Evolutionary conservation across 2,113 vertebrate species (phyloP), one percentile per base, ranked within the genome.

Genomic region (Monopterus albus): DNA sequence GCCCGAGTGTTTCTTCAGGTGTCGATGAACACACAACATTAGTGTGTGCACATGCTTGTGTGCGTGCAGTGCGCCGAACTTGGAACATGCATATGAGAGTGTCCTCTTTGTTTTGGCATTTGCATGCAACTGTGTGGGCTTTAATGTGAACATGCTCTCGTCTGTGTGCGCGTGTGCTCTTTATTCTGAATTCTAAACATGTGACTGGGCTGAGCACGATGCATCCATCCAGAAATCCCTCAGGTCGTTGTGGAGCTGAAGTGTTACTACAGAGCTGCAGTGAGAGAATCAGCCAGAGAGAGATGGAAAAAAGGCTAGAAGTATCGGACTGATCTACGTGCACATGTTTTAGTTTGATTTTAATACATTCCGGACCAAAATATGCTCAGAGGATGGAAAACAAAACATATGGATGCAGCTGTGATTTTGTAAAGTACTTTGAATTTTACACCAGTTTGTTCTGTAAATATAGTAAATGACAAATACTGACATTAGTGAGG

Each of bases 161-260:
- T 78, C 23, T 53, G 12, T 40, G 50, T 43, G 45, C 57, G 57
- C 53, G 36, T 47, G 69, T 25, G 42, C 62, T 79, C 38, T 84
- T 78, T 68, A 77, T 68, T 83, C 77, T 83, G 78, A 79, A 79
- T 88, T 79, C 79, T 80, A 59, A 87, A 89, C 89, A 88, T 80
- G 76, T 90, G 88, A 90, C 83, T 65, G 62, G 29, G 64, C 20
- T 56, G 81, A 85, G 76, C 72, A 25, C 74, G 83, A 89, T 81
- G 85, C 90, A 87, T 81, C 66, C 78, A 89, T 76, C 83, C 87
- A 90, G 81, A 87, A 90, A 85, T 87, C 82, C 87, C 88, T 75
- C 58, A 58, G 83, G 85, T 89, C 47, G 21, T 49, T 49, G 83
- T 65, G 65, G 64, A 87, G 83, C 78, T 82, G 75, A 78, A 87